A percentile compares a stretch with the other conserved stretches of the same genome.
phyloP scores from a whole-genome alignment of 2,888 invertebrate species.

The Dusona sp. region DNA sequence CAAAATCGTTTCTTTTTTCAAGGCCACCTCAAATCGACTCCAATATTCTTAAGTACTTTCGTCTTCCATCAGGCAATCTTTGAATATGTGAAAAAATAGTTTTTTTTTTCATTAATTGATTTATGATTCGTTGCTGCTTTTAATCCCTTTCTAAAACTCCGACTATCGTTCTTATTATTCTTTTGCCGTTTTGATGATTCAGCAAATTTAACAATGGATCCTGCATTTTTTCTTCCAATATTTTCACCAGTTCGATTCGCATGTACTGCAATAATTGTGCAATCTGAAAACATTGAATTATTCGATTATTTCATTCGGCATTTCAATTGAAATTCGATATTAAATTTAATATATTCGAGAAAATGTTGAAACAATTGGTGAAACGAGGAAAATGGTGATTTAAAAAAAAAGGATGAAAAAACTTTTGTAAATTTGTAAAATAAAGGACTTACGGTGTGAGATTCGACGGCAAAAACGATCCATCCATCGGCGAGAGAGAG shows the following conservation, averaged over 20 bases:
- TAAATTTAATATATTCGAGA: too few relatives aligned
- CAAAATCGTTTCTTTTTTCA: neutral
- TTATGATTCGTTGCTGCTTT: neutral
- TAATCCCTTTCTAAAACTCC: conserved; percentile 87
- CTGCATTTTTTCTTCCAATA: conserved; percentile 93
- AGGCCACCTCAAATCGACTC: neutral
- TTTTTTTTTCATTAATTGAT: conserved; percentile 5
- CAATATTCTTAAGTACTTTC: neutral
- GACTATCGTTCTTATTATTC: conserved; percentile 91
- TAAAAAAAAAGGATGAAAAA: neutral
- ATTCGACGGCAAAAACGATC: conserved; percentile 92
- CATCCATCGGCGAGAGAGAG: conserved; percentile 92
- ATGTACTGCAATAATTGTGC: conserved; percentile 93
- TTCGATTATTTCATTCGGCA: too few relatives aligned
- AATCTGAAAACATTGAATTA: conserved; percentile 85
- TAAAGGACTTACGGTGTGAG: conserved; percentile 87
- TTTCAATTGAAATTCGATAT: too few relatives aligned
- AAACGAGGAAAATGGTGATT: conserved; percentile 35
- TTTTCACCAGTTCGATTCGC: conserved; percentile 90
- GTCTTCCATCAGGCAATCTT: neutral
- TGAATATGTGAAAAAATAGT: neutral
- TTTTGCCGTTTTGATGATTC: conserved; percentile 90
- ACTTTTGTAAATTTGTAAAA: conserved; percentile 8
- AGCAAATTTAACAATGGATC: conserved; percentile 91
- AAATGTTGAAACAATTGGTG: neutral